Base-by-base conservation (phyloP, 2,797 vertebrate genomes). In the Amniataba percoides region DNA sequence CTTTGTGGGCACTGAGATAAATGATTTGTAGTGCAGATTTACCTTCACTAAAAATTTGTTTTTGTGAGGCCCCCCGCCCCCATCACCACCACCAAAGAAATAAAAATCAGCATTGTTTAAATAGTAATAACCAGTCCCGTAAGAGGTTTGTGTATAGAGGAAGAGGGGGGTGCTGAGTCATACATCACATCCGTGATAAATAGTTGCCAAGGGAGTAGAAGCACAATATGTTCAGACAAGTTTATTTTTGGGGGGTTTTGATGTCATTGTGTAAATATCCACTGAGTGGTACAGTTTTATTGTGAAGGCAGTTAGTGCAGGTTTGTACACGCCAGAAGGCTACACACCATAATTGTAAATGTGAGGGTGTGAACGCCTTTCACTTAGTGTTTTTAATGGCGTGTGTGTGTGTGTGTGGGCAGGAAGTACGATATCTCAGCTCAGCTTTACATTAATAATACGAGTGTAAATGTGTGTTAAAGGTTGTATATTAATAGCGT, bases 201-300 rank as follows among this genome's bases (percentile, higher is more conserved):
- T 65, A 81, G 70, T 65, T 80, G 72, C 74, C 45, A 46, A 78
- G 73, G 74, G 86, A 87, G 71, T 71, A 34, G 39, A 36, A 85
- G 82, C 64, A 59, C 80, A 89, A 90, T 92, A 80, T 88, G 90
- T 91, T 89, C 82, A 86, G 88, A 77, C 90, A 90, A 80, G 92
- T 91, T 89, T 78, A 80, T 83, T 79, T 87, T 77, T 65, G 61
- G 76, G 72, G 77, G 59, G 77, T 49, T 48, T 77, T 77, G 77
- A 78, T 84, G 81, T 86, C 84, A 77, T 67, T 88, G 82, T 89
- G 74, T 91, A 91, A 90, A 87, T 87, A 88, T 84, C 78, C 64
- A 80, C 34, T 1, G 55, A 70, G 63, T 49, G 67, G 61, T 58
- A 49, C 9, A 36, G 74, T 77, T 85, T 78, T 78, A 86, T 77